These are phyloP conservation scores for Pedicia rivosa DNA, from an alignment of 2,888 invertebrate species.

Conservation along the genomic window DNA sequence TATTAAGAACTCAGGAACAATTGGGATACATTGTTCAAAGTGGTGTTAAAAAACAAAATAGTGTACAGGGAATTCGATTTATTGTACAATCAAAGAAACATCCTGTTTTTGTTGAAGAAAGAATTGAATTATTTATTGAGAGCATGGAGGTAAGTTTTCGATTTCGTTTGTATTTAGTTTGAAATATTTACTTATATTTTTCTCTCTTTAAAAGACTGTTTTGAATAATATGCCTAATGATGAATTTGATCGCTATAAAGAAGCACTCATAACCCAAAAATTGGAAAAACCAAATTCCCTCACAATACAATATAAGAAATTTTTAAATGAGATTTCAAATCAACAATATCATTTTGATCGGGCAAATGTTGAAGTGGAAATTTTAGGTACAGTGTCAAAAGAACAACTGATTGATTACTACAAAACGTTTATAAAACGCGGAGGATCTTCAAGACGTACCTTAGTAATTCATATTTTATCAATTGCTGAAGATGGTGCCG, in stretches of 20 bases:
- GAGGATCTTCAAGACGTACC: slow-evolving; percentile 26
- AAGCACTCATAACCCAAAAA: slow-evolving; percentile 63
- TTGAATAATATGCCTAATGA: slow-evolving; percentile 57
- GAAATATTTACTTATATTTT: slow-evolving; percentile 7
- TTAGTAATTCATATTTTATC: slow-evolving; percentile 28
- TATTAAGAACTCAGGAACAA: slow-evolving; percentile 81
- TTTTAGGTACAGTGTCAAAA: slow-evolving; percentile 61
- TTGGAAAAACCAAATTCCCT: slow-evolving; percentile 87
- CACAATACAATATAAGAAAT: slow-evolving; percentile 47
- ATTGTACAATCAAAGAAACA: slow-evolving; percentile 68
- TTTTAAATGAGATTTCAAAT: slow-evolving; percentile 70
- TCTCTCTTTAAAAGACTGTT: slow-evolving; percentile 36
- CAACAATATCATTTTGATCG: slow-evolving; percentile 89
- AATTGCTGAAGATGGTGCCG: slow-evolving; percentile 16
- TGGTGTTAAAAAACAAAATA: slow-evolving; percentile 65
- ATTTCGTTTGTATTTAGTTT: slow-evolving; percentile 3
- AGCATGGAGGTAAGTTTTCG: slow-evolving; percentile 48
- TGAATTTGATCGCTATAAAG: slow-evolving; percentile 69
- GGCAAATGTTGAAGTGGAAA: slow-evolving; percentile 67
- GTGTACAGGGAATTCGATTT: slow-evolving; percentile 67
- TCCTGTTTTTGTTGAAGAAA: slow-evolving; percentile 66
- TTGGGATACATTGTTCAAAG: slow-evolving; percentile 91
- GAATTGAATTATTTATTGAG: slow-evolving; percentile 79
- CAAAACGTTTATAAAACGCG: slow-evolving; percentile 32
- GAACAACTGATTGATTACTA: slow-evolving; percentile 67